Evolutionary conservation across 2,113 vertebrate species (phyloP), one percentile per base, ranked within the genome.

Genomic region (Corythornis cristatus): DNA sequence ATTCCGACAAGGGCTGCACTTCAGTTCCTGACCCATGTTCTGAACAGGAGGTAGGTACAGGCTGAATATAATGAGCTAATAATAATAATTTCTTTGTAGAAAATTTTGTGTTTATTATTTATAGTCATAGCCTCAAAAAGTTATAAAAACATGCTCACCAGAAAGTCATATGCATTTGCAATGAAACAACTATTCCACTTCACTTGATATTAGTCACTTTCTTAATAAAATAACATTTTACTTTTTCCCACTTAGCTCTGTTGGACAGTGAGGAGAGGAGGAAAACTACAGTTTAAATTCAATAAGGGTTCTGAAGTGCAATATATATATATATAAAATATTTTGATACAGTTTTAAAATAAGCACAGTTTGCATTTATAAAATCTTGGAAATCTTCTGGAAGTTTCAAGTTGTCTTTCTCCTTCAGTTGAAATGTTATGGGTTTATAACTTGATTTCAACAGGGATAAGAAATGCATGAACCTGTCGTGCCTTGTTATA

Each of bases 401-500:
- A 92, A 84, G 53, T 58, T 86, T 70, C 54, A 84, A 76, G 18
- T 10, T 64, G 33, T 50, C 40, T 67, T 88, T 66, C 58, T 79
- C 85, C 68, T 74, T 81, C 46, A 58, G 9, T 11, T 79, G 51
- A 85, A 76, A 25, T 48, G 28, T 58, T 88, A 62, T 12, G 33
- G 20, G 51, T 83, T 20, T 22, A 25, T 23, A 79, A 80, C 73
- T 84, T 77, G 61, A 86, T 37, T 92, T 89, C 68, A 64, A 61
- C 42, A 85, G 66, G 50, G 53, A 35, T 53, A 81, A 82, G 61
- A 92, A 87, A 84, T 8, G 40, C 42, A 85, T 33, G 29, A 94
- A 90, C 82, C 76, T 94, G 50, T 86, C 95, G 50, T 68, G 76
- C 86, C 83, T 97, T 93, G 87, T 86, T 96, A 70, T 31, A 93